These are phyloP conservation scores for Palaemon carinicauda DNA, from an alignment of 1,140 invertebrate genomes.

Conservation along the genomic window DNA sequence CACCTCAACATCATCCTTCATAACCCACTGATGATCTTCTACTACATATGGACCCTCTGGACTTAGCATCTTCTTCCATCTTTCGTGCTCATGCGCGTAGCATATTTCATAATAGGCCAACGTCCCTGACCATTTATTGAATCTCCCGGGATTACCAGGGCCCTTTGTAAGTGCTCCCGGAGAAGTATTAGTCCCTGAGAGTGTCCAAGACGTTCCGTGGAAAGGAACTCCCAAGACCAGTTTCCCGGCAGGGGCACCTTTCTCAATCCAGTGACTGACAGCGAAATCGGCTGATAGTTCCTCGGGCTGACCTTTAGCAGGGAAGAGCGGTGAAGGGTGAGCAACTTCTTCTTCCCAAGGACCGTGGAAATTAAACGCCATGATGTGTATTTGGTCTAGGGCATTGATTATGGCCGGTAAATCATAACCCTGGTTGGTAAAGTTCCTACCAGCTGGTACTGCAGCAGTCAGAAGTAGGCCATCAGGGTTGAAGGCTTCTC, in stretches of 20 bases:
- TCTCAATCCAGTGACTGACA: conserved; percentile 64
- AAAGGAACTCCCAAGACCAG: conserved; percentile 64
- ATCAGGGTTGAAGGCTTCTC: conserved; percentile 75
- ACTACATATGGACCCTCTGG: background rate
- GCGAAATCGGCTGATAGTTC: conserved; percentile 51
- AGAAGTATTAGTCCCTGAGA: conserved; percentile 53
- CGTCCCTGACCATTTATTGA: conserved; percentile 24
- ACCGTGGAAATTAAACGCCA: conserved; percentile 67
- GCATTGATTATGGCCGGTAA: conserved; percentile 39
- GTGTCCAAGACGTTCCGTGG: conserved; percentile 64
- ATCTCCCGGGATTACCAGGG: background rate
- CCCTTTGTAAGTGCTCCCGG: conserved; percentile 8
- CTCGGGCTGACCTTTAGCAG: conserved; percentile 62
- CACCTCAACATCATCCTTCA: conserved; percentile 83
- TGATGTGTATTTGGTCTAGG: conserved; percentile 61
- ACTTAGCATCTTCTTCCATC: background rate
- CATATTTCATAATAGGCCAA: conserved; percentile 59
- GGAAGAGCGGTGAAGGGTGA: conserved; percentile 64
- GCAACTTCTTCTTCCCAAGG: conserved; percentile 67
- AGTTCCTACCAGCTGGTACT: conserved; percentile 80
- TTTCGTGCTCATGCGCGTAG: background rate
- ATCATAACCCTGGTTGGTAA: conserved; percentile 74
- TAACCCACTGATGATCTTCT: conserved; percentile 80
- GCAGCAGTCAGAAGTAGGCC: conserved; percentile 70
- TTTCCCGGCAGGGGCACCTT: conserved; percentile 63